Conservation (phyloP, 2,797 vertebrate species). For the Danio jaintianensis region DNA sequence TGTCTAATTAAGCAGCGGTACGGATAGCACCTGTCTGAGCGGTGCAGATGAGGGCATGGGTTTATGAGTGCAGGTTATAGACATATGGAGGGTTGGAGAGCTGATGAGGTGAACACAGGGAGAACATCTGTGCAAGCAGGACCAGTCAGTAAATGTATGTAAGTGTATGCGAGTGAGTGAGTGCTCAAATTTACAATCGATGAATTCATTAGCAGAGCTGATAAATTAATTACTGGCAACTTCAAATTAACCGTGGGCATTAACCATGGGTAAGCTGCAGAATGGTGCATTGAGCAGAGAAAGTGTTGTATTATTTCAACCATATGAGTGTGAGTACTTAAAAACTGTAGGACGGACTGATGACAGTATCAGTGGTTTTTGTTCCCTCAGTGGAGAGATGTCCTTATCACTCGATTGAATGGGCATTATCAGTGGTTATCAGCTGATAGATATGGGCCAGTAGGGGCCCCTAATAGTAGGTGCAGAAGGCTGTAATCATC, state of each 20-base stretch:
- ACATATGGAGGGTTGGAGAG: constrained; percentile 56
- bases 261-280: background rate
- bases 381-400: background rate
- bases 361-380: background rate
- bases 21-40: constrained; percentile 58
- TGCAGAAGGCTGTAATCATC: no score
- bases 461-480: no score
- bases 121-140: constrained; percentile 52
- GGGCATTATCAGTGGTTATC: no score
- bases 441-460: no score
- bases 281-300: background rate
- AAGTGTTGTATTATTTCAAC: background rate
- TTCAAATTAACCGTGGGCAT: constrained; percentile 14
- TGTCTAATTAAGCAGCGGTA: constrained; percentile 57
- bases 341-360: background rate
- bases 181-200: constrained; percentile 31
- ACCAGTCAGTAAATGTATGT: constrained; percentile 28
- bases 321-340: background rate
- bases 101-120: constrained; percentile 46
- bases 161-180: constrained; percentile 7
- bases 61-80: constrained; percentile 58
- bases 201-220: constrained; percentile 32
- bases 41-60: constrained; percentile 51
- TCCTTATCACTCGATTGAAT: no score
- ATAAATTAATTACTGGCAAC: constrained; percentile 33